A percentile compares a stretch with the other conserved stretches of the same genome.
Evolutionary conservation across 2,113 vertebrate species (phyloP).

Genomic region (Cnemophilus loriae): DNA sequence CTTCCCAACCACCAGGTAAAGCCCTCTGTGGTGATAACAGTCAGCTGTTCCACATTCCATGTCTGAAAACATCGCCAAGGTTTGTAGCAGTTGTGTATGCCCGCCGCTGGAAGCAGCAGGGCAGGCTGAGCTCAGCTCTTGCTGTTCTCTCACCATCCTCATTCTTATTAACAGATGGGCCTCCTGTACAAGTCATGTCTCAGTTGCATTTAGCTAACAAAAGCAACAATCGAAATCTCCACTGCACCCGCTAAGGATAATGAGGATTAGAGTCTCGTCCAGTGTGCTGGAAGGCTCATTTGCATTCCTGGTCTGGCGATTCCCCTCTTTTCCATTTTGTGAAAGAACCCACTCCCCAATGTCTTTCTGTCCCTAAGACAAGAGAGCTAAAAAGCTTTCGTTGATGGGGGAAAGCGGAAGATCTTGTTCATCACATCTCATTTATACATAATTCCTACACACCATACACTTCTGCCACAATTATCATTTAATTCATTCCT

Average conservation of each 20-base stretch:
- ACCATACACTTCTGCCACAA: not conserved
- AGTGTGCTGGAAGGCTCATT: not conserved
- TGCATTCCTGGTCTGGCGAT: not conserved
- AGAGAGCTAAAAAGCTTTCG: not conserved
- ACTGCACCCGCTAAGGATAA: not conserved
- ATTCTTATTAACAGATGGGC: slow-evolving; percentile 1
- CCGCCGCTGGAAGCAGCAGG: not conserved
- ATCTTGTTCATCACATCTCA: not conserved
- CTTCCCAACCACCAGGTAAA: not conserved
- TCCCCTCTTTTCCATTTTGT: not conserved
- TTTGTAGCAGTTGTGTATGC: not conserved
- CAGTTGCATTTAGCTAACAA: not conserved
- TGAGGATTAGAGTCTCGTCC: not conserved
- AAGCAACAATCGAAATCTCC: slow-evolving; percentile 4
- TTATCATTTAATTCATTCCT: slow-evolving; percentile 11
- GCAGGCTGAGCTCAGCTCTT: not conserved
- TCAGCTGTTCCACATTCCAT: not conserved
- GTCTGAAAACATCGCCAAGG: rapidly evolving
- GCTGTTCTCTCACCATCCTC: not conserved
- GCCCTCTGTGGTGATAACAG: not conserved
- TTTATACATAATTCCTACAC: not conserved
- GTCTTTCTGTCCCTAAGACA: not conserved
- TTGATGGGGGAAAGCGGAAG: not conserved
- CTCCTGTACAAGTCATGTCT: not conserved
- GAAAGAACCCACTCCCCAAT: not conserved